Evolutionary conservation across 1,140 invertebrate genomes (phyloP), one percentile per base, ranked within the genome.

Genomic region (Hyles vespertilio): DNA sequence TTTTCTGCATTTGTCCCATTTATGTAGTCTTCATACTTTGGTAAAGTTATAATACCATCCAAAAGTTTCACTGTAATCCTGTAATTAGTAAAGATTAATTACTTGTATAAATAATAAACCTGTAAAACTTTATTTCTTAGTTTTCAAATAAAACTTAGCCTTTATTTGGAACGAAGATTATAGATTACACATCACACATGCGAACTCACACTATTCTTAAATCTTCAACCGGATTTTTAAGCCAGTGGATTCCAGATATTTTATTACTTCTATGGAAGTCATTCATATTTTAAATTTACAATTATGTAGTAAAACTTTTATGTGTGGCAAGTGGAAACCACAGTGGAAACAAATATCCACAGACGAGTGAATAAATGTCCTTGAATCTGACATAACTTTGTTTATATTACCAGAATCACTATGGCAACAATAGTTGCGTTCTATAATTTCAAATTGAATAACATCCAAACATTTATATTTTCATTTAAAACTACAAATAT

Each of bases 21-120:
- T 49, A 69, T 56, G 43, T 78, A 83, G 9, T 82, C 76, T 59
- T 86, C 74, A 53, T 80, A 87, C 65, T 76, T 87, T 5, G 85
- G 82, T 32, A 90, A 61, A 8, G 70, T 67, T 59, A 84, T 64
- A 34, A 79, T 62, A 36, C 69, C 74, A 58, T 80, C 75, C 59
- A 76, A 61, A 33, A 77, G 67, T 67, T 87, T 87, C 10, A 87
- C 58, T 59, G 70, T 86, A 3, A 90, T 67, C 54, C 87, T 90
- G 69, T 44, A 85, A 84, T 56, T 52, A 56, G 49, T 43, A 53
- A 56, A 32, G 6, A 56, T n/a, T 43, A 6, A 7, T 44, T 32
- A 44, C n/a, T 52, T 56, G 47, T 45, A 32, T 45, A n/a, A 51
- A n/a, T 53, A 43, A 53, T 46, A 34, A 11, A 22, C 22, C 22